phyloP scores from a whole-genome alignment of 2,888 invertebrate species.

The Drosophila maculinotata region DNA sequence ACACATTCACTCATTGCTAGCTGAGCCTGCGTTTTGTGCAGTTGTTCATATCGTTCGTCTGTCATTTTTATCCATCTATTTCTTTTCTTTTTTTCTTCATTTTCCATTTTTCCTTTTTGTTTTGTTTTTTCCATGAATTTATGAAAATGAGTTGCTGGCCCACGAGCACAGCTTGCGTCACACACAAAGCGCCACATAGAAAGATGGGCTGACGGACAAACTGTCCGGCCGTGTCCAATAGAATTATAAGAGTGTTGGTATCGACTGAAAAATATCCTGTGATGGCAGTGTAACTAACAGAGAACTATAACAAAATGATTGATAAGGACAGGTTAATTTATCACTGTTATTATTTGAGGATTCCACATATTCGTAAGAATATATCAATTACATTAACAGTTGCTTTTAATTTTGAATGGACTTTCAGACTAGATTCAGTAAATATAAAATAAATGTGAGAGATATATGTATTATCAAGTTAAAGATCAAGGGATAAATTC shows the following conservation, averaged over 20 bases:
- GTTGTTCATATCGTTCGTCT: conserved; percentile 72
- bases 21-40: conserved; percentile 69
- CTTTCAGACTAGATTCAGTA: too few relatives aligned
- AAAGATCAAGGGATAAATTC: too few relatives aligned
- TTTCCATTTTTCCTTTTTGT: not conserved
- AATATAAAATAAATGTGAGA: too few relatives aligned
- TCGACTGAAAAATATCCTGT: conserved; percentile 11
- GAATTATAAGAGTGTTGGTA: not conserved
- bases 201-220: conserved; percentile 22
- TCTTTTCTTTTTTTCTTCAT: conserved; percentile 26
- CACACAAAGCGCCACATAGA: conserved; percentile 42
- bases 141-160: conserved; percentile 74
- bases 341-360: too few relatives aligned
- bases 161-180: conserved; percentile 57
- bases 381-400: too few relatives aligned
- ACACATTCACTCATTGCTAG: conserved; percentile 71
- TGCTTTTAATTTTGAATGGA: too few relatives aligned
- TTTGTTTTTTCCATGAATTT: conserved; percentile 66
- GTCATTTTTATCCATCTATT: conserved; percentile 59
- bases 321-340: too few relatives aligned
- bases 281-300: not conserved
- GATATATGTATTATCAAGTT: too few relatives aligned
- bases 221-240: conserved; percentile 22
- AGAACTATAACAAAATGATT: not conserved
- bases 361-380: too few relatives aligned